Base-by-base conservation (phyloP, 2,797 vertebrate genomes). In the Periparus ater region DNA sequence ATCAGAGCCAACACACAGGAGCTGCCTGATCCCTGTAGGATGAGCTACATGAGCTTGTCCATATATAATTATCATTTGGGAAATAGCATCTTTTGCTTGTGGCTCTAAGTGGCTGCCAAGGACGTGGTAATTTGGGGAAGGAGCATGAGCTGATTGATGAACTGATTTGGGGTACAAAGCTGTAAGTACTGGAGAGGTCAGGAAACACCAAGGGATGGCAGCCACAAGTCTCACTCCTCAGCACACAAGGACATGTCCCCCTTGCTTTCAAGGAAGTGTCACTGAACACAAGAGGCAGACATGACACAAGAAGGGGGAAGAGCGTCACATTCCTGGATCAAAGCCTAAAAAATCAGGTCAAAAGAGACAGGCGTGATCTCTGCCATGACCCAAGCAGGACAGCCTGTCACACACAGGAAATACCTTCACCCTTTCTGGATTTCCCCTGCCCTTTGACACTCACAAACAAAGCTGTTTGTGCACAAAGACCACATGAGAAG, bases 391-490 rank as follows among this genome's bases (percentile, higher is more conserved):
- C 89, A 75, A 20, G 91, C 72, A 70, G 63, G 42, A 54, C 54
- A 88, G 93, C 30, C 53, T 60, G 71, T 80, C 78, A 84, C 67
- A 73, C 53, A 85, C 79, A 91, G 91, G 81, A 95, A 92, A 92
- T 55, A 16, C 58, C 48, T 90, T 45, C 42, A 47, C 55, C 32
- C 22, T 40, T 89, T 48, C 53, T 70, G 84, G 67, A 66, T 62
- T 72, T 85, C 60, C 44, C 40, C 65, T 91, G 87, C 89, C 87
- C 89, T 95, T 89, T 92, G 91, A 88, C 95, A 88, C 65, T 77
- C 63, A 26, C 40, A 88, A 88, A 85, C 75, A 93, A 91, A 91
- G 85, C 86, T 93, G 91, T 89, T 93, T 91, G 88, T 88, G 83
- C 53, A 27, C 11, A 1, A 76, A 65, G 65, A 45, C 29, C 36